Evolutionary conservation across 2,888 invertebrate species (phyloP).

Genomic region (Nomada lathburiana): DNA sequence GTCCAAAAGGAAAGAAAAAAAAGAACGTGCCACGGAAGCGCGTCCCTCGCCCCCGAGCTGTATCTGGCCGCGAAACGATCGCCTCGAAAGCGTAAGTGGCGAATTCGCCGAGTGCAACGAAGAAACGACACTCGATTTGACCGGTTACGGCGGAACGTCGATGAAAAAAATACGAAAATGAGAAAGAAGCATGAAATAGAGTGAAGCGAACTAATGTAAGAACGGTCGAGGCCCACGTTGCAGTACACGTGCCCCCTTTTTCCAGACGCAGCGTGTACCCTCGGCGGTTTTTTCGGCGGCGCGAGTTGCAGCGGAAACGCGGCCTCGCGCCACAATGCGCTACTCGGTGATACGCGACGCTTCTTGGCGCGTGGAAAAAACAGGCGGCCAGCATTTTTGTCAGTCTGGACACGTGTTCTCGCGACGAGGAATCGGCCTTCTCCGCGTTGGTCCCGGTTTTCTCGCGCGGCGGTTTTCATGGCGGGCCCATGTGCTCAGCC

Average conservation of each 20-base stretch:
- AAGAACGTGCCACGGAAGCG: conserved; percentile 5
- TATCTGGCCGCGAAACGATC: neutral
- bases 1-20: neutral
- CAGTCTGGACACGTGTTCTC: conserved; percentile 80
- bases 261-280: conserved; percentile 5
- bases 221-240: conserved; percentile 17
- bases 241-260: conserved; percentile 48
- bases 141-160: neutral
- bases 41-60: neutral
- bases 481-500: conserved; percentile 31
- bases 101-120: neutral
- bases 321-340: conserved; percentile 61
- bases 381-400: conserved; percentile 76
- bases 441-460: conserved; percentile 75
- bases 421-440: conserved; percentile 66
- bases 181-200: neutral
- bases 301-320: conserved; percentile 63
- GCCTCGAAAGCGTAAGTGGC: neutral
- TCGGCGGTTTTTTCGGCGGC: conserved; percentile 26
- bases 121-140: too few relatives aligned
- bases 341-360: conserved; percentile 36
- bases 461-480: conserved; percentile 46
- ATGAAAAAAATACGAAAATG: neutral
- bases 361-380: conserved; percentile 54
- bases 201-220: too few relatives aligned